phyloP scores from a whole-genome alignment of 2,888 invertebrate species.

The Pomacea canaliculata region DNA sequence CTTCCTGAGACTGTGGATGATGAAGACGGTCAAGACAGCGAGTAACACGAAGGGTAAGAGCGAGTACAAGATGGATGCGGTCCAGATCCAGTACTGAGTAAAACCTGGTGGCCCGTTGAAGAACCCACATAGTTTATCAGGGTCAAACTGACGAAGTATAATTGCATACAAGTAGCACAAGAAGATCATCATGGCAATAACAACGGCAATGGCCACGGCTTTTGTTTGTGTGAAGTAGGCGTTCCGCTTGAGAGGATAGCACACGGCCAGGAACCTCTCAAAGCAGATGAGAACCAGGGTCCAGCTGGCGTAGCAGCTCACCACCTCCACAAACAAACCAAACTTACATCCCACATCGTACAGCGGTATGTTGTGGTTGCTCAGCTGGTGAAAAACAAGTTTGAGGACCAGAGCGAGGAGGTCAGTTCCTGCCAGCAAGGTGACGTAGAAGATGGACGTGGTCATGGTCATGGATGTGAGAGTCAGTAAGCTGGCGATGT shows the following conservation, averaged over 20 bases:
- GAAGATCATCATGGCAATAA: slow-evolving; percentile 1
- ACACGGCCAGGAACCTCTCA: slow-evolving; percentile 44
- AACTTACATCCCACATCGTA: slow-evolving; percentile 22
- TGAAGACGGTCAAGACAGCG: background rate
- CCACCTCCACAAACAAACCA: slow-evolving; percentile 14
- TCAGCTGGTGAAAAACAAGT: slow-evolving; percentile 26
- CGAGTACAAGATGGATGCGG: background rate
- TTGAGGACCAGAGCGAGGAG: slow-evolving; percentile 25
- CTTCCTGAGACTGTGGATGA: background rate
- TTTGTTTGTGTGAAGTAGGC: slow-evolving; percentile 24
- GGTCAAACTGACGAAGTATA: background rate
- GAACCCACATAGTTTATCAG: too few species aligned
- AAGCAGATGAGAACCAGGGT: slow-evolving; percentile 31
- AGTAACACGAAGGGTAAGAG: background rate
- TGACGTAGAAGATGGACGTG: slow-evolving; percentile 32
- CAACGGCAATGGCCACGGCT: slow-evolving; percentile 5
- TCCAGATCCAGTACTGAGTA: background rate
- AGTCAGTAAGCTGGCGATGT: slow-evolving; percentile 29
- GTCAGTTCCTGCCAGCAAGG: slow-evolving; percentile 31
- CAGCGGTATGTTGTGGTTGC: slow-evolving; percentile 1
- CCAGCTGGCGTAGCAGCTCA: slow-evolving; percentile 30
- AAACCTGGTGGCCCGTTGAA: background rate
- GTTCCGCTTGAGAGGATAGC: slow-evolving; percentile 40
- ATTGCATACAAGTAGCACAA: background rate
- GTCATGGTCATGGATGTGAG: slow-evolving; percentile 33